Base-by-base conservation (phyloP, 2,888 invertebrate genomes). In the Arctia plantaginis region DNA sequence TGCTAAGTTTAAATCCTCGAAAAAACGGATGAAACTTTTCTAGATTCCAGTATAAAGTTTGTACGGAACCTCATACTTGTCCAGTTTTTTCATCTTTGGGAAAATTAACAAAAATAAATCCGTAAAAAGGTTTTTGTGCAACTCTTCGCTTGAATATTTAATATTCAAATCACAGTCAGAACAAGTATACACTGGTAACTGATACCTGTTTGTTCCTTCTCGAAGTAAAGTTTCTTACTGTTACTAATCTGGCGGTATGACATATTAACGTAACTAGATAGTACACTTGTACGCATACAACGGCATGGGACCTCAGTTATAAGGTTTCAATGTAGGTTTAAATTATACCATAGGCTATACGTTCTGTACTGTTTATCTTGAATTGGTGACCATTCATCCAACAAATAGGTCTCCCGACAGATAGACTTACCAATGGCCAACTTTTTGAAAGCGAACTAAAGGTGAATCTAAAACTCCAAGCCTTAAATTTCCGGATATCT, bases 401-500 rank as follows among this genome's bases (percentile, higher is more conserved):
- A 30, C 47, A 20, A 67, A 47, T 3, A 39, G n/a, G 3, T 3
- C 8, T 62, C 62, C 0, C 39, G 27, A 1, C 27, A 55, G 10
- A 55, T 15, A 35, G 23, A 69, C 39, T 23, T 27, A 47, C 62
- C 62, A 30, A 30, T 15, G 8, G 18, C 18, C 18, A 62, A 62
- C 7, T 30, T 18, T 62, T 62, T 30, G 0, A 30, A 30, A 62
- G 30, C 18, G 30, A 62, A 30, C 13, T 12, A 0, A 1, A 47
- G 44, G 67, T 30, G 23, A 44, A 67, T 30, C 44, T 67, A 44
- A n/a, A 35, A 4, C 20, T 33, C 4, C 20, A 27, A 39, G 10
- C 35, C 55, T 69, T 27, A 69, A n/a, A 69, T 55, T 69, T n/a
- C 55, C 51, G 15, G 18, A 35, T 55, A 8, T n/a, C 69, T 59